A percentile compares a stretch with the other conserved stretches of the same genome.
Evolutionary conservation across 2,797 vertebrate genomes (phyloP).

Genomic region (Megaceryle alcyon): DNA sequence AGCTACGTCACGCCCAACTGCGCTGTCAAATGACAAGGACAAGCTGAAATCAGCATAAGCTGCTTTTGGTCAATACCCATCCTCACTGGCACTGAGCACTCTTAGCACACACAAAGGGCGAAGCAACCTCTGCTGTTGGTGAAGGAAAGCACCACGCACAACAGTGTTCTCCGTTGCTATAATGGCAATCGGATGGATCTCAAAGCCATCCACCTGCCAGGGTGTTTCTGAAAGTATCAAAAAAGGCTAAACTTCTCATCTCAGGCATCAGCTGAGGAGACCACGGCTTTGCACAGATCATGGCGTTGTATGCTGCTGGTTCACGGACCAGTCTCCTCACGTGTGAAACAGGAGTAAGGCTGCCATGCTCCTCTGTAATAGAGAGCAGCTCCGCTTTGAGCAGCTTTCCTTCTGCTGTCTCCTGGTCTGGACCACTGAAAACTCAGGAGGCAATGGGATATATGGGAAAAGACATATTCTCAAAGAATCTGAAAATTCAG

Average conservation of each 20-base stretch:
- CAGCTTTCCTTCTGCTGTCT: not conserved
- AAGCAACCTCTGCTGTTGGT: not conserved
- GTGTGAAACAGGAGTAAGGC: not conserved
- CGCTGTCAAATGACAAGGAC: not conserved
- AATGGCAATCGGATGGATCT: rapidly evolving
- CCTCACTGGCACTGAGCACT: rapidly evolving
- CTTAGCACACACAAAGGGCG: rapidly evolving
- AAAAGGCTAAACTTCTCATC: not conserved
- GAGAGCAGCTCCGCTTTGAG: not conserved
- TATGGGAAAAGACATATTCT: rapidly evolving
- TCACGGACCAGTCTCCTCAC: rapidly evolving
- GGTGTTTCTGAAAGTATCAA: not conserved
- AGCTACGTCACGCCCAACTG: rapidly evolving
- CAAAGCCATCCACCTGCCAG: not conserved
- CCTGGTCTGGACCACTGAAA: not conserved
- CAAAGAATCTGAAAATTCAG: not conserved
- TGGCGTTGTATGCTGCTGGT: rapidly evolving
- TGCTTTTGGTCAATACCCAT: not conserved
- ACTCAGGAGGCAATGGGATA: not conserved
- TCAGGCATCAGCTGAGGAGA: not conserved
- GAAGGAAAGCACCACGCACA: not conserved
- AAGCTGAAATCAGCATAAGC: not conserved
- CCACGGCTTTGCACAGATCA: rapidly evolving
- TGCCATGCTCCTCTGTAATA: rapidly evolving
- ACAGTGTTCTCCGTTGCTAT: rapidly evolving